Conservation (phyloP, 2,113 vertebrate species). For the Mustelus asterias region DNA sequence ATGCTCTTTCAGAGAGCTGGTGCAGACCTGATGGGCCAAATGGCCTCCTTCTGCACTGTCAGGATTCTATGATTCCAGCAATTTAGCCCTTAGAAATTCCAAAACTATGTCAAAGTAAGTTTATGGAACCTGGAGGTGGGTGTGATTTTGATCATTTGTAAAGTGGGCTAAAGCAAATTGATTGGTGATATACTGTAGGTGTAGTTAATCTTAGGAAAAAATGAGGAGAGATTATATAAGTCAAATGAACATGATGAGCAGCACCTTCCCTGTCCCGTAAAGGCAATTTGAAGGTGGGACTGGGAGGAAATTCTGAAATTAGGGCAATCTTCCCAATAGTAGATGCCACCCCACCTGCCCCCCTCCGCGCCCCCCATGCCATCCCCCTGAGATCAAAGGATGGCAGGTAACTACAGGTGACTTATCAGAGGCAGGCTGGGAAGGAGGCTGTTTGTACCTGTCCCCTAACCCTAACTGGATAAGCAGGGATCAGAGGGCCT, state of each 20-base stretch:
- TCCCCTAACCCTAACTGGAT: neutral
- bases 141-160: neutral
- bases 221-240: neutral
- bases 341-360: neutral
- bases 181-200: neutral
- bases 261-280: neutral
- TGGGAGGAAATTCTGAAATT: neutral
- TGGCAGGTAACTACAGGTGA: too few relatives aligned
- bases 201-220: neutral
- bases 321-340: neutral
- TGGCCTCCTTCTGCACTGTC: too few relatives aligned
- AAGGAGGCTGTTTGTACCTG: too few relatives aligned
- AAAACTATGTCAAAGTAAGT: neutral
- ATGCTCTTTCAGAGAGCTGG: too few relatives aligned
- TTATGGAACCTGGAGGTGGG: neutral
- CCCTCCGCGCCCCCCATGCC: too few relatives aligned
- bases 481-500: too few relatives aligned
- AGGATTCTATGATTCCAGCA: neutral
- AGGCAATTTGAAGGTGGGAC: neutral
- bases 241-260: neutral
- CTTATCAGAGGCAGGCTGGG: too few relatives aligned
- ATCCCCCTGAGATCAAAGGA: too few relatives aligned
- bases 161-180: neutral
- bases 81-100: neutral
- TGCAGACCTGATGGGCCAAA: too few relatives aligned